Conservation (phyloP, 37 sponge, comb jelly and placozoan genomes). For the Geodia barretti region DNA sequence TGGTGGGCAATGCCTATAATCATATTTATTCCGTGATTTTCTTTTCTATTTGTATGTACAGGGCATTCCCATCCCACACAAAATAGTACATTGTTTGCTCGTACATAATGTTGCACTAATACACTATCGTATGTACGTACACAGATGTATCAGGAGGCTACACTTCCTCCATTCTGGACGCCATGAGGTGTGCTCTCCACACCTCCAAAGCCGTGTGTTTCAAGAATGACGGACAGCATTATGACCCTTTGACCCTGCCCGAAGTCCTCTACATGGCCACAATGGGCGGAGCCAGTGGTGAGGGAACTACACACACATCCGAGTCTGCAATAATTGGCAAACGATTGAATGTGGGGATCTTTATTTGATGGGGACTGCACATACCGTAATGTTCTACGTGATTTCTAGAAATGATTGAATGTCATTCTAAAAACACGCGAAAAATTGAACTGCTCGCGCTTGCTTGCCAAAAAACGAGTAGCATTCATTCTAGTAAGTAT, state of each 20-base stretch:
- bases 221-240: neutral
- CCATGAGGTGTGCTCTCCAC: constrained; percentile 50
- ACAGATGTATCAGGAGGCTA: constrained; percentile 82
- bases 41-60: neutral
- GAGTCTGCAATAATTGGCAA: too few relatives aligned
- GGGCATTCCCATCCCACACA: neutral
- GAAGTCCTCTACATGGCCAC: constrained; percentile 86
- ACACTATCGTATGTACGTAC: neutral
- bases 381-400: too few relatives aligned
- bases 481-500: too few relatives aligned
- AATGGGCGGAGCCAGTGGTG: constrained; percentile 79
- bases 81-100: neutral
- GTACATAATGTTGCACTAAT: neutral
- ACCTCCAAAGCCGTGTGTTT: constrained; percentile 54
- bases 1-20: too few relatives aligned
- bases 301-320: too few relatives aligned
- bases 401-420: too few relatives aligned
- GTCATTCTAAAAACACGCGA: too few relatives aligned
- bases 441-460: too few relatives aligned
- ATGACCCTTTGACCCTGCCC: constrained; percentile 37
- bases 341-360: too few relatives aligned
- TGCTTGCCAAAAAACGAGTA: too few relatives aligned
- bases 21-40: too few relatives aligned
- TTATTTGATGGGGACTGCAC: too few relatives aligned
- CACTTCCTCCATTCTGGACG: constrained; percentile 63